These are phyloP conservation scores for Fistularia commersonii DNA, from an alignment of 2,797 vertebrate genomes.

Conservation along the genomic window DNA sequence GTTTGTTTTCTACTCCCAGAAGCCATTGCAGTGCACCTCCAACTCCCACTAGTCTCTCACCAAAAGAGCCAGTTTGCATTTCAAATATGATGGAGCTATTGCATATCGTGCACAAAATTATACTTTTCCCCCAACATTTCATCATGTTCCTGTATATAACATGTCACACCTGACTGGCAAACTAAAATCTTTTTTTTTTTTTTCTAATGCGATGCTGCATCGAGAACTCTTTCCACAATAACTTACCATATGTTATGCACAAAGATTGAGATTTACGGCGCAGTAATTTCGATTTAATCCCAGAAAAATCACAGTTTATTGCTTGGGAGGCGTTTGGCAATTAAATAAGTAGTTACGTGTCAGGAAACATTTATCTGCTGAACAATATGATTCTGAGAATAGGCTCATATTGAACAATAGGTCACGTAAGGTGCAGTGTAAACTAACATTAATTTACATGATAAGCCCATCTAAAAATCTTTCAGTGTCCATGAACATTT, in stretches of 20 bases:
- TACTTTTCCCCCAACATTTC: conserved; percentile 34
- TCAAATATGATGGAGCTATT: conserved; percentile 74
- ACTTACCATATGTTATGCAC: conserved; percentile 3
- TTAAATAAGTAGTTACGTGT: no score
- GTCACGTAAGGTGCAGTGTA: no score
- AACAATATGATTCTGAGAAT: no score
- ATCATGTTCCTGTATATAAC: conserved; percentile 34
- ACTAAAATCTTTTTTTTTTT: conserved; percentile 31
- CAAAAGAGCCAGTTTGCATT: conserved; percentile 76
- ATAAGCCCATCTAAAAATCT: no score
- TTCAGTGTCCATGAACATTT: no score
- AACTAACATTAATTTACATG: no score
- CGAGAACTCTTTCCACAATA: conserved; percentile 18
- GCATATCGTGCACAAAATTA: conserved; percentile 69
- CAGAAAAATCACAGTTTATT: conserved; percentile 10
- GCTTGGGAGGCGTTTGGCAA: no score
- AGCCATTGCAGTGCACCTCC: conserved; percentile 75
- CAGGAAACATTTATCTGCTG: no score
- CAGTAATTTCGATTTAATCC: conserved; percentile 30
- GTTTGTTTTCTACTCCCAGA: conserved; percentile 79
- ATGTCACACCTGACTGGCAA: conserved; percentile 45
- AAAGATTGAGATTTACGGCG: conserved; percentile 8
- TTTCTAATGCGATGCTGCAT: conserved; percentile 21
- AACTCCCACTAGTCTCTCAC: conserved; percentile 74
- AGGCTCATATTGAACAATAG: no score